A percentile compares a stretch with the other conserved stretches of the same genome.
Conservation (phyloP, 2,888 invertebrate species). For the Cryptocheilus praepositus region DNA sequence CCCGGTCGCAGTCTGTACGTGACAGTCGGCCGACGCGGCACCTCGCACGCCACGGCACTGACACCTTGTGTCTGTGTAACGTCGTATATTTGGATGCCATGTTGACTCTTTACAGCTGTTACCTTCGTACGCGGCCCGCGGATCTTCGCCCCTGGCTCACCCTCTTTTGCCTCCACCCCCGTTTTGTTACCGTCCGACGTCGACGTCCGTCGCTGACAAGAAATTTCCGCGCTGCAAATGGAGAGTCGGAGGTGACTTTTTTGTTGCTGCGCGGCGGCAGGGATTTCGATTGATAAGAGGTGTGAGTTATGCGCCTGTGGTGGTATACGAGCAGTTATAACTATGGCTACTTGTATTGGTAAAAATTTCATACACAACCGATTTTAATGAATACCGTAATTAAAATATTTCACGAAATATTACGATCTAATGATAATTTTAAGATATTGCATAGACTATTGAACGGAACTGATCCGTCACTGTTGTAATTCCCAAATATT, state of each 20-base stretch:
- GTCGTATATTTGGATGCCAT: constrained; percentile 64
- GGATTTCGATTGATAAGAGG: no score
- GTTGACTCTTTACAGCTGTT: constrained; percentile 70
- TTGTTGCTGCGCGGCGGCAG: no score
- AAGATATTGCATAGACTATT: no score
- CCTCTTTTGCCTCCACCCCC: neutral
- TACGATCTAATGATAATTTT: no score
- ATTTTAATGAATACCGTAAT: no score
- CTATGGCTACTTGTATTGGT: no score
- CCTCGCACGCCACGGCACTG: constrained; percentile 41
- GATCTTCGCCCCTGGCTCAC: neutral
- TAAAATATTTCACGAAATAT: no score
- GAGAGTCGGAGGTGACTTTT: constrained; percentile 1
- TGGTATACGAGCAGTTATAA: no score
- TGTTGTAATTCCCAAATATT: no score
- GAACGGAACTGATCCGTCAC: no score
- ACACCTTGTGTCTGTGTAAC: constrained; percentile 61
- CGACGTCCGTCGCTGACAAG: neutral
- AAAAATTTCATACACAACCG: no score
- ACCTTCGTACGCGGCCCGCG: constrained; percentile 43
- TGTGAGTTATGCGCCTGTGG: no score
- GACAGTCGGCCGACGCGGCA: constrained; percentile 63
- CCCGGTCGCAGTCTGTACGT: constrained; percentile 69
- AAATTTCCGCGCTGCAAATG: constrained; percentile 4
- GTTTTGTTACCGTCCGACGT: constrained; percentile 4